Percentiles rank a stretch among this genome's conserved stretches.
Evolutionary conservation across 2,113 vertebrate genomes (phyloP).

Genomic region (Rattus rattus): DNA sequence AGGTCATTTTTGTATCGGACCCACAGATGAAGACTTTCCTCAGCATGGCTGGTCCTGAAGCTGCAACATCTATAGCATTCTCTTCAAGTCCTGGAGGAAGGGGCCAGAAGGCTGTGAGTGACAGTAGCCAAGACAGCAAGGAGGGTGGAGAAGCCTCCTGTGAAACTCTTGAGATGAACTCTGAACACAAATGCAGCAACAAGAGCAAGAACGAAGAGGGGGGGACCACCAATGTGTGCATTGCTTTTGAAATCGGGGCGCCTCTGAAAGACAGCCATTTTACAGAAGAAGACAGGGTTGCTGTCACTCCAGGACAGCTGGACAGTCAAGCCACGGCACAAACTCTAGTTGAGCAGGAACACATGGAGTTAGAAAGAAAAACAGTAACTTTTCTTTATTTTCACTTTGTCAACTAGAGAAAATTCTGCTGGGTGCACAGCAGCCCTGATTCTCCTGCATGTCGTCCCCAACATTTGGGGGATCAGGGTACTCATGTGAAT

Average conservation of each 20-base stretch:
- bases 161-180: background rate
- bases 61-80: rapidly evolving
- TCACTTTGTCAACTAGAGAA: background rate
- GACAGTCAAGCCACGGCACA: too few species aligned
- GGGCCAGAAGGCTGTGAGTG: background rate
- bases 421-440: background rate
- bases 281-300: background rate
- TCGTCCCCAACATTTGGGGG: background rate
- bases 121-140: background rate
- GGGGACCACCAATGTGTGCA: background rate
- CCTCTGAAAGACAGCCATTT: background rate
- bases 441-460: background rate
- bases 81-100: background rate
- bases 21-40: background rate
- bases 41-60: background rate
- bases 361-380: too few species aligned
- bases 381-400: background rate
- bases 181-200: background rate
- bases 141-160: background rate
- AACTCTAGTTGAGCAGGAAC: rapidly evolving
- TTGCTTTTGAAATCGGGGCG: constrained; percentile 2
- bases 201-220: background rate
- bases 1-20: background rate
- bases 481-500: background rate
- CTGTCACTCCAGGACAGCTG: background rate